These are phyloP conservation scores for Embidobia sp. DNA, from an alignment of 2,888 invertebrate species.

Conservation along the genomic window DNA sequence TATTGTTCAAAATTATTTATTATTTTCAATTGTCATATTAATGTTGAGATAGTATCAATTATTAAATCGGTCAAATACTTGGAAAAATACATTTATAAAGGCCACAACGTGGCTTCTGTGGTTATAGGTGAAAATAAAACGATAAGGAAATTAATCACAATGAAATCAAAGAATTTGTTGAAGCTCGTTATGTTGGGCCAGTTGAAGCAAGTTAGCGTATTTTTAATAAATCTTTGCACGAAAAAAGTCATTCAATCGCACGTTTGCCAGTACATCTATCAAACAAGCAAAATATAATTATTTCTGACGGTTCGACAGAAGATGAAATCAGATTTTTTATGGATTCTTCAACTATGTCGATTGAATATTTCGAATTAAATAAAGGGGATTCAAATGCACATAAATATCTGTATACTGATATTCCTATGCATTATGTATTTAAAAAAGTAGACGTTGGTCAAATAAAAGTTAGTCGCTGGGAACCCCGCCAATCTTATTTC, in stretches of 20 bases:
- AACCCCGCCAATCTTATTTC: background rate
- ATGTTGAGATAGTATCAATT: background rate
- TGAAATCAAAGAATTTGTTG: constrained; percentile 1
- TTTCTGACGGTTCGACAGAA: background rate
- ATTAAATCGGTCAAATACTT: background rate
- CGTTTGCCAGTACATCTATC: no score
- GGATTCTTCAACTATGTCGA: background rate
- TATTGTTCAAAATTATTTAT: background rate
- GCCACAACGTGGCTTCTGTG: no score
- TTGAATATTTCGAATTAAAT: background rate
- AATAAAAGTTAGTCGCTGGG: background rate
- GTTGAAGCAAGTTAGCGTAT: background rate
- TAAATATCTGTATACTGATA: no score
- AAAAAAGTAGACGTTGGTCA: background rate
- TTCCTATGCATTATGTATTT: no score
- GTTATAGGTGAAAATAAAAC: no score
- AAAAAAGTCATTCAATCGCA: background rate
- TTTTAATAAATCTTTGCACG: background rate
- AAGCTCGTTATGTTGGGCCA: background rate
- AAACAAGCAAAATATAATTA: no score
- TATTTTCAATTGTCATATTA: background rate
- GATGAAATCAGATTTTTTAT: background rate
- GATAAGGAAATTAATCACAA: no score
- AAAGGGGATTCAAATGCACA: background rate
- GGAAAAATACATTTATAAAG: no score